Conservation (phyloP, 1,140 invertebrate species). For the Dinothrombium tinctorium region DNA sequence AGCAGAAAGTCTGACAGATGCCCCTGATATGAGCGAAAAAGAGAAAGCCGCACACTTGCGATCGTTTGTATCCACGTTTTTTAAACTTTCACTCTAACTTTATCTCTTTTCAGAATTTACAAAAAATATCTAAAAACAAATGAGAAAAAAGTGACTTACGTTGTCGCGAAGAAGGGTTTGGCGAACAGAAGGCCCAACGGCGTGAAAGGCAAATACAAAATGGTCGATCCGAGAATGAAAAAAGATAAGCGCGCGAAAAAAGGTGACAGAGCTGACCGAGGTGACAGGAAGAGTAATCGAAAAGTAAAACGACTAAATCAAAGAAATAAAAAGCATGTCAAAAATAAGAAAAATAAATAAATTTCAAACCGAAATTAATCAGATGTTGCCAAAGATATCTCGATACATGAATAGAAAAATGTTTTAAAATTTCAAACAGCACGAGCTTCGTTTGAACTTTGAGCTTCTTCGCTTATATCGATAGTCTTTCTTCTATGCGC, state of each 20-base stretch:
- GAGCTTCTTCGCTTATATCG: not conserved
- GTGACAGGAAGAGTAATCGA: too few species aligned
- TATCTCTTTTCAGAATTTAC: conserved; percentile 41
- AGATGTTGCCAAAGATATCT: too few species aligned
- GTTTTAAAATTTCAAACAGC: too few species aligned
- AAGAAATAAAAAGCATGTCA: too few species aligned
- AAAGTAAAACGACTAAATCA: too few species aligned
- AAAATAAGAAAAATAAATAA: too few species aligned
- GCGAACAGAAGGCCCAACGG: conserved; percentile 53
- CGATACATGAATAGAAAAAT: too few species aligned
- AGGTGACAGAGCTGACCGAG: too few species aligned
- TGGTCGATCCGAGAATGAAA: conserved; percentile 87
- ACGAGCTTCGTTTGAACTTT: too few species aligned
- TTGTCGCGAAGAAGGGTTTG: conserved; percentile 72
- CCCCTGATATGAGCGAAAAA: conserved; percentile 56
- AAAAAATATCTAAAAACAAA: conserved; percentile 42
- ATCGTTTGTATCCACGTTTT: conserved; percentile 37
- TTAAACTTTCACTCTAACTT: conserved; percentile 1
- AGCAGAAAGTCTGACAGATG: conserved; percentile 70
- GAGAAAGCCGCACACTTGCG: conserved; percentile 81
- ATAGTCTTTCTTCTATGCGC: not conserved
- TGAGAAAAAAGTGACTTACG: conserved; percentile 70
- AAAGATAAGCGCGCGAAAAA: conserved; percentile 40
- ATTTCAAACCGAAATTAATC: too few species aligned
- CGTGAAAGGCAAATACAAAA: conserved; percentile 70